phyloP scores from a whole-genome alignment of 2,888 invertebrate species.

The Euzetes globulus region DNA sequence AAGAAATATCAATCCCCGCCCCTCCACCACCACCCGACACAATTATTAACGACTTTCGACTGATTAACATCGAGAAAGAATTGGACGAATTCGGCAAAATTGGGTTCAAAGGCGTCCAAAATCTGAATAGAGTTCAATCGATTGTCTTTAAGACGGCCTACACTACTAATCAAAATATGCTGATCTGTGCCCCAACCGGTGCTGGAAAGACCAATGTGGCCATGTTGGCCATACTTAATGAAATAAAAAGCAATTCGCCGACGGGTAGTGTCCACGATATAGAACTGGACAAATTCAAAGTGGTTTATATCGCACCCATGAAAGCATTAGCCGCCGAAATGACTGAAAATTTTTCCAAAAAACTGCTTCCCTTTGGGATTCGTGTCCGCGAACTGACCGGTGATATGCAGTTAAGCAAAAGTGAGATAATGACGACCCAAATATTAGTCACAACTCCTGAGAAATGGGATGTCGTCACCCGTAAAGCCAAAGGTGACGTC shows the following conservation, averaged over 20 bases:
- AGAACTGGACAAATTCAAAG: constrained; percentile 53
- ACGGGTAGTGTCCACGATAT: constrained; percentile 32
- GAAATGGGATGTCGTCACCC: constrained; percentile 98
- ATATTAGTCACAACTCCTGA: constrained; percentile 98
- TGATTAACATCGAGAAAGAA: constrained; percentile 32
- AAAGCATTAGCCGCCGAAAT: constrained; percentile 98
- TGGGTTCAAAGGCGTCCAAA: constrained; percentile 77
- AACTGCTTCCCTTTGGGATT: constrained; percentile 69
- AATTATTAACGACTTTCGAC: constrained; percentile 3
- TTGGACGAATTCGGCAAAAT: constrained; percentile 66
- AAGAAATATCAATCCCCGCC: constrained; percentile 61
- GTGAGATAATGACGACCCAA: constrained; percentile 85
- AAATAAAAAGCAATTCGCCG: constrained; percentile 54
- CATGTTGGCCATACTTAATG: constrained; percentile 80
- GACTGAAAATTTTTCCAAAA: constrained; percentile 82
- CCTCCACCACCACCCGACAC: constrained; percentile 9
- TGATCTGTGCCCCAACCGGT: constrained; percentile 97
- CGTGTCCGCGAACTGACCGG: constrained; percentile 87
- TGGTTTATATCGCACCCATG: constrained; percentile 99
- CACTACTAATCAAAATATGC: constrained; percentile 77
- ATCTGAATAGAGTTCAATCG: constrained; percentile 87
- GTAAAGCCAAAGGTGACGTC: constrained; percentile 76
- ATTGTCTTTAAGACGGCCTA: constrained; percentile 93
- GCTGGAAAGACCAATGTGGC: constrained; percentile 99
- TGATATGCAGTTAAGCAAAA: constrained; percentile 92